Conservation (phyloP, 2,797 vertebrate genomes). For the Clangula hyemalis region DNA sequence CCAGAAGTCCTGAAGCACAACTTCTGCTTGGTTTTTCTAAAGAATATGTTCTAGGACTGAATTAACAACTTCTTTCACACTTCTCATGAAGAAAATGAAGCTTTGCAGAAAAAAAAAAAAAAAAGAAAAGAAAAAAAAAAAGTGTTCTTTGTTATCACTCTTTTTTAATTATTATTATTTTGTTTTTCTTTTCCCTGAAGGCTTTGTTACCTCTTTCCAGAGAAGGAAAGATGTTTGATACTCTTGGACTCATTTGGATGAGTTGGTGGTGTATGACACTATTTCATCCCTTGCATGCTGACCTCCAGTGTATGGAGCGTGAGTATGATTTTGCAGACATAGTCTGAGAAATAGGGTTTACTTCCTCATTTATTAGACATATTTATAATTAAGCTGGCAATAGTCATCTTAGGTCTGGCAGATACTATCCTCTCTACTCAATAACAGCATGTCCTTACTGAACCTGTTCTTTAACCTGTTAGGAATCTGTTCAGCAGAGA, state of each 20-base stretch:
- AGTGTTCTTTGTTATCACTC: not conserved
- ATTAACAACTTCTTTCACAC: not conserved
- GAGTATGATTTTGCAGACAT: conserved; percentile 22
- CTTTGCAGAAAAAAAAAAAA: not conserved
- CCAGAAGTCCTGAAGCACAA: not conserved
- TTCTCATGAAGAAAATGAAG: not conserved
- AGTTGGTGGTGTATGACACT: not conserved
- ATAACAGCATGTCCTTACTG: not conserved
- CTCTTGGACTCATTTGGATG: not conserved
- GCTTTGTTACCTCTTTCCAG: not conserved
- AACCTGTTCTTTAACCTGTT: not conserved
- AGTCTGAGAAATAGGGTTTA: not conserved
- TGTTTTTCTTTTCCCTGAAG: not conserved
- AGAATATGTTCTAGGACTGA: not conserved
- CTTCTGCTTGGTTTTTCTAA: not conserved
- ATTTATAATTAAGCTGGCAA: not conserved
- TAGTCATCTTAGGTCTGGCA: not conserved
- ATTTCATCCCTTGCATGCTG: not conserved
- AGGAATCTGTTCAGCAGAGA: not conserved
- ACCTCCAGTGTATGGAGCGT: not conserved
- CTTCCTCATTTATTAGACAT: not conserved
- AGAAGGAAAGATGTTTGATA: conserved; percentile 32
- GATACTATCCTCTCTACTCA: not conserved
- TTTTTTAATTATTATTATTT: not conserved
- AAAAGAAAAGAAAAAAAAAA: not conserved